Conservation (phyloP, 2,797 vertebrate species). For the Mormyrops attenuatus region DNA sequence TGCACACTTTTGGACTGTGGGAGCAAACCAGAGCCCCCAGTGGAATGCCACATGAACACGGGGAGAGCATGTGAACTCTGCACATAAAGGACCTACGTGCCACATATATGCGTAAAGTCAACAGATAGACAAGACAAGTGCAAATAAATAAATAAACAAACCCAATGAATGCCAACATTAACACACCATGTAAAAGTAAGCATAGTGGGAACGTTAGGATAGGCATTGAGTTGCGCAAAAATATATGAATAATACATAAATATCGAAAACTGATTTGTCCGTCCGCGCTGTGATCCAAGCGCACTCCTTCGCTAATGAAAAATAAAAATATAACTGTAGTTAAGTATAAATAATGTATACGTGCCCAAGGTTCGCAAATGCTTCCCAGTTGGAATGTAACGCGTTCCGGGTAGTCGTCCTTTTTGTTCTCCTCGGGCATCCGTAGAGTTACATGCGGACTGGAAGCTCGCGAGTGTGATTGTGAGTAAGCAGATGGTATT, state of each 20-base stretch:
- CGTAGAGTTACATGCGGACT: constrained; percentile 15
- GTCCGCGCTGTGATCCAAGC: background rate
- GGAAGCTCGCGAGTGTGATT: constrained; percentile 5
- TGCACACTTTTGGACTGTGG: no score
- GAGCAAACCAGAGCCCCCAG: no score
- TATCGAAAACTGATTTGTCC: background rate
- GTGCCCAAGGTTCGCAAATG: background rate
- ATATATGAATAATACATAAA: background rate
- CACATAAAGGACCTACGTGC: background rate
- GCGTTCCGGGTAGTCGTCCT: background rate
- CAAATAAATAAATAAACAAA: background rate
- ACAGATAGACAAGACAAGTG: background rate
- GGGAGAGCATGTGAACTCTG: no score
- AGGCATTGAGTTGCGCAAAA: background rate
- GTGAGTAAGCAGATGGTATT: constrained; percentile 25
- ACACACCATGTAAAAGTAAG: background rate
- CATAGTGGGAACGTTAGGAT: background rate
- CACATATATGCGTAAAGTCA: background rate
- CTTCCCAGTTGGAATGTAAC: background rate
- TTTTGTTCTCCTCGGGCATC: background rate
- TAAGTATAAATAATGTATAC: background rate
- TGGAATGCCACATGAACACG: no score
- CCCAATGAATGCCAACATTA: background rate
- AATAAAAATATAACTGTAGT: background rate
- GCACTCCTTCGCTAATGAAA: background rate